Evolutionary conservation across 2,113 vertebrate genomes (phyloP), one percentile per base, ranked within the genome.

Genomic region (Elgaria multicarinata): DNA sequence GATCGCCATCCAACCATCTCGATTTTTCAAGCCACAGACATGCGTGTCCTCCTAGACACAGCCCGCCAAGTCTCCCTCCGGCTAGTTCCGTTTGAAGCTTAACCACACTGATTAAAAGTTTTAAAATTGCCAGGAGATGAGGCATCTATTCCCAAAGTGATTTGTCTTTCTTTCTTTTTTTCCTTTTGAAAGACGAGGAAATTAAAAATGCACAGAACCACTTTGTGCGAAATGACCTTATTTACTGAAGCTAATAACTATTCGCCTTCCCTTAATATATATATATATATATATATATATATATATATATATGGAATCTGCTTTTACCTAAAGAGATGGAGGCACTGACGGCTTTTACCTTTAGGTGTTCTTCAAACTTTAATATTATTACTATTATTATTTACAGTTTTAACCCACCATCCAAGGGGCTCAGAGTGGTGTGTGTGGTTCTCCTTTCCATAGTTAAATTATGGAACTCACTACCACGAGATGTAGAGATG

Each of bases 211-310:
- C 83, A 90, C 67, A 74, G 89, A 71, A 36, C 33, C 12, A 33
- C 55, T 71, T 83, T 76, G 78, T 83, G 78, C 71, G 74, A 87
- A 64, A 90, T 67, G 77, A 80, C 42, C 79, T 90, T 90, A 83
- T 66, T 82, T 94, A 76, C 92, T 82, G 91, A 94, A 94, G 91
- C 91, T 95, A 95, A 95, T 93, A 93, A 89, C 82, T 71, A 85
- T 92, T 93, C n/a, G 10, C 7, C 90, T 28, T n/a, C 42, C 18
- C 20, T 53, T 28, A 0, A 31, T n/a, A n/a, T n/a, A n/a, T n/a
- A n/a, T n/a, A n/a, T n/a, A n/a, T n/a, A n/a, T n/a, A n/a, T n/a
- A n/a, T n/a, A n/a, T n/a, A n/a, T n/a, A n/a, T n/a, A n/a, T n/a
- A n/a, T n/a, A n/a, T n/a, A n/a, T n/a, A n/a, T n/a, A n/a, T n/a